Percentiles rank a stretch among this genome's conserved stretches.
phyloP scores from a whole-genome alignment of 2,797 vertebrate species.

The Poecilia picta region DNA sequence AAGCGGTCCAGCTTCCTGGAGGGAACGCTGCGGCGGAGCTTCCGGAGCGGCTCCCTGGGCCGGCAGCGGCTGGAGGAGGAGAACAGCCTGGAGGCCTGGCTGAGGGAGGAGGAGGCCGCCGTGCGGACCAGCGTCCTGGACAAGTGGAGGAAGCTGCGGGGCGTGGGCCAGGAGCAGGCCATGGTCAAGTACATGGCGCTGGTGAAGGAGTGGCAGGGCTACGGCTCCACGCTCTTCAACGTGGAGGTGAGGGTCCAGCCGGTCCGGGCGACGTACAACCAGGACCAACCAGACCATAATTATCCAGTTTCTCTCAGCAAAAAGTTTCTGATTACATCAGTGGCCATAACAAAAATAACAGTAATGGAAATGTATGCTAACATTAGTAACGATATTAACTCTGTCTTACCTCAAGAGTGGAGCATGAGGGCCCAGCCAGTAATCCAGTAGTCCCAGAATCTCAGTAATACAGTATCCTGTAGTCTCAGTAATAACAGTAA shows the following conservation, averaged over 20 bases:
- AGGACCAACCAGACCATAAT: no score
- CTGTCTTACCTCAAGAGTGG: no score
- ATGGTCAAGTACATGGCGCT: constrained; percentile 95
- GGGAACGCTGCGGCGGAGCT: constrained; percentile 92
- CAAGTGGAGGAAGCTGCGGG: constrained; percentile 95
- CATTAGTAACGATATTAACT: no score
- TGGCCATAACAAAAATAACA: no score
- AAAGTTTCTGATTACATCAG: no score
- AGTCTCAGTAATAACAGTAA: no score
- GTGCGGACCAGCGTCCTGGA: constrained; percentile 87
- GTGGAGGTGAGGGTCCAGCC: constrained; percentile 86
- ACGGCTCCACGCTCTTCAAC: constrained; percentile 94
- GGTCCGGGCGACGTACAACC: no score
- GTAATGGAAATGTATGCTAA: no score
- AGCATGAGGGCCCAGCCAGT: no score
- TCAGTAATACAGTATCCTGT: no score
- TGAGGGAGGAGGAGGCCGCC: constrained; percentile 89
- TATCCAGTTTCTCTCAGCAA: no score
- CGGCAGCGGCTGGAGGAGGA: constrained; percentile 89
- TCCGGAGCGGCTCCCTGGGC: constrained; percentile 86
- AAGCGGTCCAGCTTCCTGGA: constrained; percentile 95
- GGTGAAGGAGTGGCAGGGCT: constrained; percentile 96
- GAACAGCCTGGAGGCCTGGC: constrained; percentile 92
- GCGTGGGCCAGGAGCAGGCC: constrained; percentile 91
- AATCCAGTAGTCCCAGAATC: no score